These are phyloP conservation scores for Watersipora subatra DNA, from an alignment of 1,140 invertebrate genomes.

Conservation along the genomic window DNA sequence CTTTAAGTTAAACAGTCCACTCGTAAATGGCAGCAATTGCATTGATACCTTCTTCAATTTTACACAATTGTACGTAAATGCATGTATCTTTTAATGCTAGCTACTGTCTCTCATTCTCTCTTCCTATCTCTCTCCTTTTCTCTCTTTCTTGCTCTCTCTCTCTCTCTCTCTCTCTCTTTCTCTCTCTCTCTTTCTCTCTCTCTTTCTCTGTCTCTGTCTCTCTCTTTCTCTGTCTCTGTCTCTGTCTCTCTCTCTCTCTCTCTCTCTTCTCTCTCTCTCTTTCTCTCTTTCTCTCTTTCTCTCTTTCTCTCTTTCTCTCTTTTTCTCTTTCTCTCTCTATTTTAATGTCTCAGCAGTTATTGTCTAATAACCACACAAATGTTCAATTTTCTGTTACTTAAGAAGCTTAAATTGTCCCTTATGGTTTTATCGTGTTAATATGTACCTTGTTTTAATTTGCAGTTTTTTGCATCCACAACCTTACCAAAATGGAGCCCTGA, in stretches of 20 bases:
- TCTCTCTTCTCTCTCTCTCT: background rate
- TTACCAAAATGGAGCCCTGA: too few relatives aligned
- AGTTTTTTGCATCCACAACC: too few relatives aligned
- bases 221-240: background rate
- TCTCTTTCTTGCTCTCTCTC: conserved; percentile 8
- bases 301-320: background rate
- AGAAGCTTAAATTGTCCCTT: background rate
- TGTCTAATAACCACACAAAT: background rate
- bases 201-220: conserved; percentile 4
- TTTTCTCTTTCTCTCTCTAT: too few relatives aligned
- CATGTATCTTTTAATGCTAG: too few relatives aligned
- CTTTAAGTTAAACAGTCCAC: background rate
- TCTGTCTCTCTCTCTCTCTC: too few relatives aligned
- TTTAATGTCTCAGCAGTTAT: background rate
- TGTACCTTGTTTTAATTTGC: too few relatives aligned
- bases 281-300: background rate
- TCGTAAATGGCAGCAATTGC: background rate
- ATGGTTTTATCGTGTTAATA: background rate
- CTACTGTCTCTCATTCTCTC: background rate
- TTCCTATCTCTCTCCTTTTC: background rate
- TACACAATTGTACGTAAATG: background rate
- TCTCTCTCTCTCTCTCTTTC: conserved; percentile 4
- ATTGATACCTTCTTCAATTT: too few relatives aligned
- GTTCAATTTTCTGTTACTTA: background rate
- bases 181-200: conserved; percentile 8